Evolutionary conservation across 2,113 vertebrate genomes (phyloP).

Genomic region (Tetraodon nigroviridis): DNA sequence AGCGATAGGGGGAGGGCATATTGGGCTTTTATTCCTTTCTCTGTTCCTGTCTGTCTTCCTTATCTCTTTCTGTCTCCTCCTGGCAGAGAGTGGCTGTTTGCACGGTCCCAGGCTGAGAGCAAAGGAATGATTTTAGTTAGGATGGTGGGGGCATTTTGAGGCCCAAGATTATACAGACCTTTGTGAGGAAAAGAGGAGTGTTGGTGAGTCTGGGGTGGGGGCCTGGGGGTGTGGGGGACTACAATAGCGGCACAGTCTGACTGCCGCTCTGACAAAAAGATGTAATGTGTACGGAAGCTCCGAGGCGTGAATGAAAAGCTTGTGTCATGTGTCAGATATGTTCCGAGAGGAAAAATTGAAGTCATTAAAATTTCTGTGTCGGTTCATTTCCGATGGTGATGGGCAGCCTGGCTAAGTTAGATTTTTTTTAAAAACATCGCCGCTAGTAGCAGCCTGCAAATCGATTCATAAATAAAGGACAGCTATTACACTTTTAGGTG

Average conservation of each 20-base stretch:
- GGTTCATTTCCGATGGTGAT: constrained; percentile 28
- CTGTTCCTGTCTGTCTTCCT: constrained; percentile 44
- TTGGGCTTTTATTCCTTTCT: constrained; percentile 39
- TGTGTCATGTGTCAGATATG: constrained; percentile 56
- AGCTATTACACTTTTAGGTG: too few relatives aligned
- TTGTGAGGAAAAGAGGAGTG: constrained; percentile 8
- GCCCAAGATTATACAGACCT: constrained; percentile 19
- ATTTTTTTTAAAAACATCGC: not conserved
- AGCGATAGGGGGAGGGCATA: constrained; percentile 38
- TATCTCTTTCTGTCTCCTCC: constrained; percentile 52
- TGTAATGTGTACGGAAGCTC: constrained; percentile 48
- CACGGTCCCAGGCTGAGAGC: constrained; percentile 42
- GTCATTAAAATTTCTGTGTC: constrained; percentile 35
- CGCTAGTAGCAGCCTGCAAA: not conserved
- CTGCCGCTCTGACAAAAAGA: constrained; percentile 47
- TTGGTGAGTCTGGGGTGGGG: not conserved
- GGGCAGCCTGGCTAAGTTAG: constrained; percentile 4
- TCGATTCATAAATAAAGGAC: not conserved
- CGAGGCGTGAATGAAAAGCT: constrained; percentile 52
- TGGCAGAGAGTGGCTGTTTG: constrained; percentile 51
- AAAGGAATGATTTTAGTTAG: constrained; percentile 59
- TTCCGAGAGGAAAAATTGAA: constrained; percentile 50
- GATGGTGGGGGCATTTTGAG: constrained; percentile 41
- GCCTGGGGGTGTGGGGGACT: not conserved
- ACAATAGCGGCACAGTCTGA: constrained; percentile 58